Evolutionary conservation across 2,113 vertebrate genomes (phyloP), one percentile per base, ranked within the genome.

Genomic region (Tyto alba): DNA sequence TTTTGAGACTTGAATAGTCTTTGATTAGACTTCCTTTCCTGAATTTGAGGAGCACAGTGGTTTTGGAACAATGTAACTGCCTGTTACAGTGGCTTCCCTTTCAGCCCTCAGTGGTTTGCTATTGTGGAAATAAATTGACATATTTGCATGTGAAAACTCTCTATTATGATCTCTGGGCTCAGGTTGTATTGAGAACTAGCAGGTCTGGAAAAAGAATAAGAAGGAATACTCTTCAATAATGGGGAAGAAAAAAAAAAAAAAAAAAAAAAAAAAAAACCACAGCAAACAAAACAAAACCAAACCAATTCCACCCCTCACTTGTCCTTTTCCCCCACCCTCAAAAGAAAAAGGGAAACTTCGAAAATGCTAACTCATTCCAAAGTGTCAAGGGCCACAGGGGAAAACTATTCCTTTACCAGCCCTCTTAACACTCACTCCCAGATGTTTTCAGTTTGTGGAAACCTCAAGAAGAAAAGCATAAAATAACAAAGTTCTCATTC

Each of bases 91-190:
- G 57, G 40, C 63, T 97, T 92, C 83, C 32, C 55, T 90, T 90
- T 90, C 94, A 93, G 50, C n/a, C 53, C 26, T 90, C 84, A 43
- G 43, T 67, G 64, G 53, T 55, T 95, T 81, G 62, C 72, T 73
- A 50, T 73, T 94, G 62, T 88, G 36, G 50, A 96, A 97, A 45
- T 92, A 97, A 97, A 94, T 85, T 81, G 86, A 90, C 43, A 53
- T 52, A 96, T 97, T 97, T 97, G 78, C 86, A 97, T 96, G 30
- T 94, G 77, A 97, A 97, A 95, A 50, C 67, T 85, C 73, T 64
- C n/a, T 90, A 36, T 87, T 94, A 89, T 91, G 16, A 88, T 63
- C 59, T 64, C 21, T 3, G 0, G 29, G n/a, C 53, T 94, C 14
- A n/a, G 29, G 47, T 25, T 41, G 50, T n/a, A 77, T 90, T 83